These are phyloP conservation scores for Speoplatyrhinus poulsoni DNA, from an alignment of 2,113 vertebrate genomes.

Conservation along the genomic window DNA sequence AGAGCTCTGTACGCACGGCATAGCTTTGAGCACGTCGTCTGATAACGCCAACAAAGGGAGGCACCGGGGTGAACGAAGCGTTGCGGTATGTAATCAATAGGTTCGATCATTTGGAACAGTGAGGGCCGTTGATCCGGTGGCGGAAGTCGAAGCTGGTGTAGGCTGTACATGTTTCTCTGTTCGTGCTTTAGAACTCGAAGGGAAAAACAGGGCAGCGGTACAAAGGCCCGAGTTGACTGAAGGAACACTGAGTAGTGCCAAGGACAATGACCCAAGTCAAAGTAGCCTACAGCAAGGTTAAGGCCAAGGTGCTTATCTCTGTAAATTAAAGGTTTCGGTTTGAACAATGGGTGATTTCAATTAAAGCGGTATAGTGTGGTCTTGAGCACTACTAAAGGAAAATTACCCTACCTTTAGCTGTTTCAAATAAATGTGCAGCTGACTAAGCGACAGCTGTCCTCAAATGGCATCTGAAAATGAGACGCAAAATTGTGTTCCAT, in stretches of 20 bases:
- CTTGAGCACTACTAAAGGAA: constrained; percentile 35
- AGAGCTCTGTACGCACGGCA: constrained; percentile 16
- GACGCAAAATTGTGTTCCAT: not conserved
- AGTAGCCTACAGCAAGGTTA: constrained; percentile 56
- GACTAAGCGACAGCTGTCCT: constrained; percentile 22
- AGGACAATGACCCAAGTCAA: constrained; percentile 57
- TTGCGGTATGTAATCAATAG: constrained; percentile 75
- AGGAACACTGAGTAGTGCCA: constrained; percentile 42
- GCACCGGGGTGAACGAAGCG: constrained; percentile 56
- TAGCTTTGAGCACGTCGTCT: constrained; percentile 33
- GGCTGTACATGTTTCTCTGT: constrained; percentile 47
- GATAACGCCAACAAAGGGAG: constrained; percentile 60
- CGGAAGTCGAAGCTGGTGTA: constrained; percentile 51
- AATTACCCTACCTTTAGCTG: constrained; percentile 34
- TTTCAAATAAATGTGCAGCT: constrained; percentile 26
- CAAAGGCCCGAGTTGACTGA: constrained; percentile 45
- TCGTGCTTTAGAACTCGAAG: constrained; percentile 38
- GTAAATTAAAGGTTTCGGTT: constrained; percentile 71
- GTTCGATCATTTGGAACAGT: constrained; percentile 67
- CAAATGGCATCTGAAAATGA: constrained; percentile 17
- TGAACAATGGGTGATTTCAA: constrained; percentile 71
- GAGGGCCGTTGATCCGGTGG: constrained; percentile 66
- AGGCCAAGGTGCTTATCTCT: constrained; percentile 63
- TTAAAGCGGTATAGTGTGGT: constrained; percentile 40
- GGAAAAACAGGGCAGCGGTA: constrained; percentile 26